Evolutionary conservation across 2,888 invertebrate genomes (phyloP), one percentile per base, ranked within the genome.

Genomic region (Andrena praecox): DNA sequence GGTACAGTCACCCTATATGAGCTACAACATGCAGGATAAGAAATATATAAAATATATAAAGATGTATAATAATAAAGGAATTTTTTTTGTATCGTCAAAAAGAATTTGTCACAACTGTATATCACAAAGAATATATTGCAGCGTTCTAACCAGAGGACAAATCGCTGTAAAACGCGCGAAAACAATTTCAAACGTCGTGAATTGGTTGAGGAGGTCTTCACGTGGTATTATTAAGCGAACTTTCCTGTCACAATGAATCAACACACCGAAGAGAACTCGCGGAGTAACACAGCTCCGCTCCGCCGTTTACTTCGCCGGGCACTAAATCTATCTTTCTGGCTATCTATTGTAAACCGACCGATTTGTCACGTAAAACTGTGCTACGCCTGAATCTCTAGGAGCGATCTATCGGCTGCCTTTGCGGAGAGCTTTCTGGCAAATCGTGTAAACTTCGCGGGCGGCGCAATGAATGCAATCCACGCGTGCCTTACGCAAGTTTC

Each of bases 401-500:
- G 35, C 59, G 33, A 33, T 69, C 70, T 54, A 33, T 50, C 27
- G 56, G 54, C 50, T 35, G 24, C 56, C 56, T 27, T 56, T 27
- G 70, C 12, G 16, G 42, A 10, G 63, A 56, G 24, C 29, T 69
- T 68, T 70, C 31, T 63, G 67, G 56, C 56, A 56, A 56, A 56
- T 56, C 56, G 56, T 56, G 56, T 56, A 56, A 56, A 74, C 31
- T 67, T 67, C 42, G n/a, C 27, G 31, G 48, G 60, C 74, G 67
- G 42, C 60, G 50, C 59, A 33, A 60, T 54, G n/a, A 72, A 72
- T 68, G 64, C 59, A 63, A 63, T 62, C 27, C 72, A 24, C 72
- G 56, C 80, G 77, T 69, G 72, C 69, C 76, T 80, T 29, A 62
- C 66, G 62, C 60, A 64, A 69, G 66, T 60, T 69, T 68, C 76